A percentile compares a stretch with the other conserved stretches of the same genome.
phyloP scores from a whole-genome alignment of 1,140 invertebrate species.

The Papilio xuthus region DNA sequence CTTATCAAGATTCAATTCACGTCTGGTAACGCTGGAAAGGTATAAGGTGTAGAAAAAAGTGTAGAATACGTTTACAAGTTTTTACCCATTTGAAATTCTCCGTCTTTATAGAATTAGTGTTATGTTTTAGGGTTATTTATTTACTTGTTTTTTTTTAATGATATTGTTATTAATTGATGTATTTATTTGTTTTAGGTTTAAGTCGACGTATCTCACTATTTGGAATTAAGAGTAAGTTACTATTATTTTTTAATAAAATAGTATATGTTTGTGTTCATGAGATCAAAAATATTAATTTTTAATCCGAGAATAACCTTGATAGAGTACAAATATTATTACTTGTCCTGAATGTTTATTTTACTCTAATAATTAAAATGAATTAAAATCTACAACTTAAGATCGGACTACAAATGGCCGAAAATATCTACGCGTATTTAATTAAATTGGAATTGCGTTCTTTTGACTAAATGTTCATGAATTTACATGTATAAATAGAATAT shows the following conservation, averaged over 20 bases:
- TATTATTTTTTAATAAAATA: not conserved
- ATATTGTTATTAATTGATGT: not conserved
- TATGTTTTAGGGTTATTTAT: too few relatives aligned
- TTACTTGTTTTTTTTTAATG: not conserved
- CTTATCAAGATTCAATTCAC: not conserved
- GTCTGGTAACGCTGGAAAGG: not conserved
- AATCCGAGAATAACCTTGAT: too few relatives aligned
- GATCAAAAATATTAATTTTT: too few relatives aligned
- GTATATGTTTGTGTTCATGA: not conserved
- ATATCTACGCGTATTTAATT: constrained; percentile 32
- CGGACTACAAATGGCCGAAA: not conserved
- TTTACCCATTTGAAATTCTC: not conserved
- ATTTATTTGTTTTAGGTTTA: constrained; percentile 56
- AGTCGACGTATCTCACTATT: constrained; percentile 40
- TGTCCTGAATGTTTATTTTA: too few relatives aligned
- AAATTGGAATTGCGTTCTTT: not conserved
- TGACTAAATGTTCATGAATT: not conserved
- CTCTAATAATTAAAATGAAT: too few relatives aligned
- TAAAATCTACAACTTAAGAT: not conserved
- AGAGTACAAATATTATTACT: too few relatives aligned
- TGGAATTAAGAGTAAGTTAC: constrained; percentile 55
- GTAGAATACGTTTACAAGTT: constrained; percentile 26
- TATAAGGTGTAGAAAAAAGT: constrained; percentile 40
- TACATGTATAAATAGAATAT: not conserved
- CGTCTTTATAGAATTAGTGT: not conserved